Evolutionary conservation across 2,113 vertebrate genomes (phyloP), one percentile per base, ranked within the genome.

Genomic region (Hemiprocne comata): DNA sequence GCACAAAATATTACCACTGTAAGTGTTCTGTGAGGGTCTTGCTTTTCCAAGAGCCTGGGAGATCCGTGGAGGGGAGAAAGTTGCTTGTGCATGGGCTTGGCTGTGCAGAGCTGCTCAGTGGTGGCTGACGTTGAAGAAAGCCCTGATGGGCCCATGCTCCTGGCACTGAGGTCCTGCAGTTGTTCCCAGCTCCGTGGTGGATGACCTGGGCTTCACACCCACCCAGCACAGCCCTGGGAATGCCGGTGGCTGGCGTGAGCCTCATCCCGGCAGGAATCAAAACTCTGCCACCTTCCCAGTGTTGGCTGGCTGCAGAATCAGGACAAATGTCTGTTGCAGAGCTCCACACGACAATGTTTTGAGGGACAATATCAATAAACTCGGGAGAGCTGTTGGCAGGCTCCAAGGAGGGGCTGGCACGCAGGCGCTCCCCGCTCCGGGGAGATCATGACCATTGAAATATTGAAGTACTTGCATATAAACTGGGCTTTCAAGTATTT

Each of bases 401-500:
- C 90, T 82, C 55, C 12, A 54, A 44, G 11, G 28, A 36, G 40
- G 40, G 60, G 92, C 87, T 92, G 94, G 91, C 75, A 26, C 76
- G 82, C 57, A 31, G 94, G 84, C 17, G 54, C 89, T 94, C 73
- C 79, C 88, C 3, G 36, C 53, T 19, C 24, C 34, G 25, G 62
- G 40, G 93, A 81, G 93, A 97, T 95, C 96, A 91, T 1, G 53
- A 54, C 94, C 91, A 36, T 3, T 86, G 95, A 89, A 97, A 96
- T 91, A 91, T 96, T 88, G 96, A 95, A 97, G 97, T 44, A 24
- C 95, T 93, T 7, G 71, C 91, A 14, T 92, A 97, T 42, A 95
- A 97, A 97, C 96, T 85, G 95, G 40, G 94, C 97, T 97, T 97
- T 96, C 94, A 91, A 97, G 93, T 94, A 96, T 97, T 97, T 98